These are phyloP conservation scores for Acridotheres tristis DNA, from an alignment of 2,797 vertebrate species.

Conservation along the genomic window DNA sequence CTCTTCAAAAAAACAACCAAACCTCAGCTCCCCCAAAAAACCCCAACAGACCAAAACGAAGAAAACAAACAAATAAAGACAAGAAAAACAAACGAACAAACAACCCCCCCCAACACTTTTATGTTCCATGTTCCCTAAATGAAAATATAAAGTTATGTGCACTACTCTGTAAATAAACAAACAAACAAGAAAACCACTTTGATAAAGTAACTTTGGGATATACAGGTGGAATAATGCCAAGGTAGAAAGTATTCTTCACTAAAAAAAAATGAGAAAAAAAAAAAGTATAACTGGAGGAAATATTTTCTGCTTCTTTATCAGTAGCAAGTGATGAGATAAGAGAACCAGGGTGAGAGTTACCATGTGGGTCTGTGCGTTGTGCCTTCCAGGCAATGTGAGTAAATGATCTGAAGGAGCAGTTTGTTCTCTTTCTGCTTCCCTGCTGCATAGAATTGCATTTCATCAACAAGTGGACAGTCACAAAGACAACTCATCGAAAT, in stretches of 20 bases:
- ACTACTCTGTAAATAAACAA: background rate
- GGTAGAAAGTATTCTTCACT: background rate
- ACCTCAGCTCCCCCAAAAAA: accelerated
- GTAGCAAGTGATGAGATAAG: background rate
- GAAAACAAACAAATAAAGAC: too few relatives aligned
- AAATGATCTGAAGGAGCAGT: background rate
- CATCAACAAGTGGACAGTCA: background rate
- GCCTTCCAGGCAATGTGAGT: accelerated
- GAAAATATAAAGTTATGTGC: background rate
- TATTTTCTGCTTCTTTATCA: background rate
- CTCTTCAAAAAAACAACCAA: background rate
- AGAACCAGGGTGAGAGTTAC: background rate
- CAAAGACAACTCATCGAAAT: background rate
- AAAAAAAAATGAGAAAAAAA: background rate
- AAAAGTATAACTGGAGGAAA: background rate
- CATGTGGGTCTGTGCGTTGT: accelerated
- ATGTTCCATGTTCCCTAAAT: background rate
- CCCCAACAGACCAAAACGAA: background rate
- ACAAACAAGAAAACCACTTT: background rate
- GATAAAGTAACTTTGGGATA: background rate
- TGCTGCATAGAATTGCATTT: background rate
- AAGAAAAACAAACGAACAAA: background rate
- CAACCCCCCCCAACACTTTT: background rate
- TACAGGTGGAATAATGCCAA: background rate
- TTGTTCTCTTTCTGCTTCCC: background rate